A percentile compares a stretch with the other conserved stretches of the same genome.
These are phyloP conservation scores for Megaceryle alcyon DNA, from an alignment of 2,797 vertebrate genomes.

Conservation along the genomic window DNA sequence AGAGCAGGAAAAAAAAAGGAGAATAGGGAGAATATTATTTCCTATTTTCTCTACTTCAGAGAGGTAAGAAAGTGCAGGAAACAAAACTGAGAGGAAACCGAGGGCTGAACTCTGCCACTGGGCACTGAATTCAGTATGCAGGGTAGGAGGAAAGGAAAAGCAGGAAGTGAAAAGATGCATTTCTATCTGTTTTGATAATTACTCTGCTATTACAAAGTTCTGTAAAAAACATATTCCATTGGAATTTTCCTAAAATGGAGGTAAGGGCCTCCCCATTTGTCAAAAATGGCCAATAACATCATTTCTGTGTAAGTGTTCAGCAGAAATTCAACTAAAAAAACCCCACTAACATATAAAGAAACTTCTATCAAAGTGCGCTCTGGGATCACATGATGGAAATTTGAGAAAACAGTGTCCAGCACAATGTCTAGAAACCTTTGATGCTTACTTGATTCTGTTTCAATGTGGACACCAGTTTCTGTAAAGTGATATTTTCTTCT, in stretches of 20 bases:
- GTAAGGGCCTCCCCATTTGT: background rate
- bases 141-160: background rate
- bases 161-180: background rate
- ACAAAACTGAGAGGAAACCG: background rate
- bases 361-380: background rate
- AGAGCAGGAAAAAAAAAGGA: background rate
- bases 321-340: background rate
- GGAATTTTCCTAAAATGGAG: background rate
- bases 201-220: background rate
- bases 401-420: background rate
- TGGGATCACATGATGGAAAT: accelerated
- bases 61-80: background rate
- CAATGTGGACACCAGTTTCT: slow-evolving; percentile 95
- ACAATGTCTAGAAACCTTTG: background rate
- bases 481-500: slow-evolving; percentile 97
- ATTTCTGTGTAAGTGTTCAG: background rate
- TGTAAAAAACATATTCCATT: background rate
- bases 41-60: background rate
- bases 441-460: slow-evolving; percentile 92
- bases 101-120: background rate
- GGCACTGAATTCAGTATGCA: accelerated
- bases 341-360: background rate
- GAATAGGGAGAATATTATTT: background rate
- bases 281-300: background rate
- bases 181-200: background rate